These are phyloP conservation scores for Australoheros facetus DNA, from an alignment of 2,797 vertebrate genomes.

Conservation along the genomic window DNA sequence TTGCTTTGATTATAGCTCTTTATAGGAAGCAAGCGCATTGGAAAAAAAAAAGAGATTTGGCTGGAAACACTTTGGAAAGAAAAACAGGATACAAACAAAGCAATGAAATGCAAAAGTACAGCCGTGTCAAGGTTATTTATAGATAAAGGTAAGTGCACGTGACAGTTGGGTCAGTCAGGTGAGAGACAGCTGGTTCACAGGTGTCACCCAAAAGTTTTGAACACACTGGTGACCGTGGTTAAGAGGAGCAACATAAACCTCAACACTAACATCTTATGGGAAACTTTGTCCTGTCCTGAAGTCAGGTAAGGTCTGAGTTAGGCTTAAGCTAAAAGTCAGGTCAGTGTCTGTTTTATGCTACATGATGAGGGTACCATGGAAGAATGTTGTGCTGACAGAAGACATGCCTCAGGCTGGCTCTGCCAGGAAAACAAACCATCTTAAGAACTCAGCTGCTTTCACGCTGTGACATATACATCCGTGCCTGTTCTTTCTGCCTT, in stretches of 20 bases:
- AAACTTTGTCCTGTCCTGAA: neutral
- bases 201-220: slow-evolving; percentile 4
- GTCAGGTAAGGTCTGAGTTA: slow-evolving; percentile 10
- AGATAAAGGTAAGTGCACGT: slow-evolving; percentile 24
- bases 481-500: slow-evolving; percentile 11
- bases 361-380: slow-evolving; percentile 37
- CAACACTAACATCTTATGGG: slow-evolving; percentile 10
- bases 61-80: slow-evolving; percentile 46
- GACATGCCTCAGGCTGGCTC: slow-evolving; percentile 43
- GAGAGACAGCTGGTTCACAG: slow-evolving; percentile 1
- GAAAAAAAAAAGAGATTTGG: slow-evolving; percentile 43
- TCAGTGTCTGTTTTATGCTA: slow-evolving; percentile 48
- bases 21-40: slow-evolving; percentile 26
- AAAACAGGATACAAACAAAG: slow-evolving; percentile 21
- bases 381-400: slow-evolving; percentile 33
- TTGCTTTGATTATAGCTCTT: slow-evolving; percentile 15
- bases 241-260: slow-evolving; percentile 9
- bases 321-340: neutral
- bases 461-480: slow-evolving; percentile 8
- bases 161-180: slow-evolving; percentile 21
- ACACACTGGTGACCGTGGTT: neutral
- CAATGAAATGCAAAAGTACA: slow-evolving; percentile 33
- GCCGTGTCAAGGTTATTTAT: slow-evolving; percentile 24
- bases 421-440: slow-evolving; percentile 22
- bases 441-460: slow-evolving; percentile 35